phyloP scores from a whole-genome alignment of 1,140 invertebrate species.

The Cepaea nemoralis region DNA sequence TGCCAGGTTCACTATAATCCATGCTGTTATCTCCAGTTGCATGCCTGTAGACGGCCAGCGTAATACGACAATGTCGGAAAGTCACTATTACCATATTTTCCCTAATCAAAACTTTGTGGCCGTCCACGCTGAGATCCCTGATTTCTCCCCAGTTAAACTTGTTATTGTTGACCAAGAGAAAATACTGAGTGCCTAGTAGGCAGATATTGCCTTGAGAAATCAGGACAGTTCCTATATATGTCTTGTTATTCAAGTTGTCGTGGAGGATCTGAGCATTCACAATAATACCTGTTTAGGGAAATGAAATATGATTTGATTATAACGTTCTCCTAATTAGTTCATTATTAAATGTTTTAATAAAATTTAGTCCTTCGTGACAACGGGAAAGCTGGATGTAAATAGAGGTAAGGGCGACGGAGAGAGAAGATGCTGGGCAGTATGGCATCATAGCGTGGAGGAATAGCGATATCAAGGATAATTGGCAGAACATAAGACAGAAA shows the following conservation, averaged over 20 bases:
- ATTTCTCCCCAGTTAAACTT: conserved; percentile 19
- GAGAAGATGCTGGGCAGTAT: no score
- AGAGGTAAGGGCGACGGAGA: no score
- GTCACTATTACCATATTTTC: conserved; percentile 25
- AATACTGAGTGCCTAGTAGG: conserved; percentile 25
- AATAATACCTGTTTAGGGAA: conserved; percentile 7
- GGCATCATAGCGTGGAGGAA: no score
- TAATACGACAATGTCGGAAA: conserved; percentile 8
- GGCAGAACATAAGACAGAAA: no score
- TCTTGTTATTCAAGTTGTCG: conserved; percentile 25
- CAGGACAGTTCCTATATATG: conserved; percentile 28
- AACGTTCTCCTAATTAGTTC: neutral
- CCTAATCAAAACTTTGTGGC: conserved; percentile 17
- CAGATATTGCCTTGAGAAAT: conserved; percentile 22
- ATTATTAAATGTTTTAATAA: neutral
- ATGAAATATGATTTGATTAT: no score
- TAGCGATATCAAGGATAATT: no score
- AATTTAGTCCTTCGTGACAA: neutral
- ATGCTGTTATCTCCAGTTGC: neutral
- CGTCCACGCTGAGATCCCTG: neutral
- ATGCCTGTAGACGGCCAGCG: conserved; percentile 2
- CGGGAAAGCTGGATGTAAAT: neutral
- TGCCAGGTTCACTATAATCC: neutral
- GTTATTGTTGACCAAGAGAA: conserved; percentile 29
- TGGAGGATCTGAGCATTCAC: conserved; percentile 35